A percentile compares a stretch with the other conserved stretches of the same genome.
These are phyloP conservation scores for Leptopilina syphax DNA, from an alignment of 2,888 invertebrate species.

Conservation along the genomic window DNA sequence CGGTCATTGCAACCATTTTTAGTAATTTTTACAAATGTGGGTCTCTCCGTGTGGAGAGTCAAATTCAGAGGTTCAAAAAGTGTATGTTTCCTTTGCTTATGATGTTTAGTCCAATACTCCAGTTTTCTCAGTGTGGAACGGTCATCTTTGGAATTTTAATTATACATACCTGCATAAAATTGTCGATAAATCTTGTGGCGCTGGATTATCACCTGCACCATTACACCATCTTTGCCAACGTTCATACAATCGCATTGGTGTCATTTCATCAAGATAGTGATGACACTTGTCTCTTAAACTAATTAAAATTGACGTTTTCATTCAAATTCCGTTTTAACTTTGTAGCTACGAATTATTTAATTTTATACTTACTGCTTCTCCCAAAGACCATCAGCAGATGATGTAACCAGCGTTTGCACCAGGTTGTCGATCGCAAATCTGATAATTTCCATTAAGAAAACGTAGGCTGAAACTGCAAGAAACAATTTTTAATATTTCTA, in stretches of 20 bases:
- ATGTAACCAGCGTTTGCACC: slow-evolving; percentile 62
- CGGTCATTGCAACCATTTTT: no score
- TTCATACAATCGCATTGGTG: slow-evolving; percentile 61
- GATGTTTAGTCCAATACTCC: no score
- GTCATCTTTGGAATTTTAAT: no score
- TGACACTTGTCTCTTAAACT: slow-evolving; percentile 67
- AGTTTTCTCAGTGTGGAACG: no score
- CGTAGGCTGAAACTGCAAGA: slow-evolving; percentile 66
- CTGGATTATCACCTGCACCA: slow-evolving; percentile 35
- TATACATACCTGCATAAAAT: slow-evolving; percentile 63
- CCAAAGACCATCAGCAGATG: slow-evolving; percentile 67
- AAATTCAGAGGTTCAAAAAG: no score
- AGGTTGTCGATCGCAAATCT: slow-evolving; percentile 63
- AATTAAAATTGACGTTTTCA: not conserved
- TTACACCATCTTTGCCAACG: slow-evolving; percentile 63
- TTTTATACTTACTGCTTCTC: slow-evolving; percentile 59
- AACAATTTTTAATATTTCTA: not conserved
- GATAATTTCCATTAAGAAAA: slow-evolving; percentile 63
- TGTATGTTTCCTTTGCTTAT: no score
- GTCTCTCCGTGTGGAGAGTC: no score
- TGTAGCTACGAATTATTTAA: not conserved
- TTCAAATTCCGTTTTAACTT: no score
- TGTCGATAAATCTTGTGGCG: slow-evolving; percentile 52
- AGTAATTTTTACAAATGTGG: no score
- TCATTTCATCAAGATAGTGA: slow-evolving; percentile 63